Percentiles rank a stretch among this genome's conserved stretches.
phyloP scores from a whole-genome alignment of 2,797 vertebrate species.

The Carapus acus region DNA sequence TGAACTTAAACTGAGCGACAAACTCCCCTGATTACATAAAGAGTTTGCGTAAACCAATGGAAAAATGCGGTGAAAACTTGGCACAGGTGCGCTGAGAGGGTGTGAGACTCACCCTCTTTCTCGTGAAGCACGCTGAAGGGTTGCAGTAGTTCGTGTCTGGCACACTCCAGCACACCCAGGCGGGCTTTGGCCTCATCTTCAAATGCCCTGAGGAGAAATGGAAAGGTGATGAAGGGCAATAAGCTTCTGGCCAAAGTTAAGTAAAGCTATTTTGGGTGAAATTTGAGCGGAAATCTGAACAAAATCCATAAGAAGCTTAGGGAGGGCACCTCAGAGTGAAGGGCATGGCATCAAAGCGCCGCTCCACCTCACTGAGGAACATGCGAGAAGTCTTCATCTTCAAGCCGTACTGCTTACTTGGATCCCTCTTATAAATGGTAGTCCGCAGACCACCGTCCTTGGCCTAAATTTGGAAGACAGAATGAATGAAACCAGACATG shows the following conservation, averaged over 20 bases:
- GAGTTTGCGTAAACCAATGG: background rate
- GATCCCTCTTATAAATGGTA: slow-evolving; percentile 95
- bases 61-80: background rate
- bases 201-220: slow-evolving; percentile 77
- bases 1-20: slow-evolving; percentile 97
- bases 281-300: too few relatives aligned
- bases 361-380: slow-evolving; percentile 95
- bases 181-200: slow-evolving; percentile 96
- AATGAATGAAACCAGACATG: too few relatives aligned
- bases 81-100: background rate
- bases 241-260: background rate
- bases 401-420: slow-evolving; percentile 91
- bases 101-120: slow-evolving; percentile 84
- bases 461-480: slow-evolving; percentile 66
- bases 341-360: slow-evolving; percentile 93
- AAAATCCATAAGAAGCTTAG: too few relatives aligned
- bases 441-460: slow-evolving; percentile 92
- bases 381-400: slow-evolving; percentile 99
- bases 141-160: slow-evolving; percentile 92
- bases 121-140: slow-evolving; percentile 94
- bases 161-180: slow-evolving; percentile 93
- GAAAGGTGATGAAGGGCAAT: background rate
- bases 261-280: background rate
- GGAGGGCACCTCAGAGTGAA: slow-evolving; percentile 86
- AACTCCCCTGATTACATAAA: slow-evolving; percentile 75